Base-by-base conservation (phyloP, 2,888 invertebrate genomes). In the Achlya flavicornis region DNA sequence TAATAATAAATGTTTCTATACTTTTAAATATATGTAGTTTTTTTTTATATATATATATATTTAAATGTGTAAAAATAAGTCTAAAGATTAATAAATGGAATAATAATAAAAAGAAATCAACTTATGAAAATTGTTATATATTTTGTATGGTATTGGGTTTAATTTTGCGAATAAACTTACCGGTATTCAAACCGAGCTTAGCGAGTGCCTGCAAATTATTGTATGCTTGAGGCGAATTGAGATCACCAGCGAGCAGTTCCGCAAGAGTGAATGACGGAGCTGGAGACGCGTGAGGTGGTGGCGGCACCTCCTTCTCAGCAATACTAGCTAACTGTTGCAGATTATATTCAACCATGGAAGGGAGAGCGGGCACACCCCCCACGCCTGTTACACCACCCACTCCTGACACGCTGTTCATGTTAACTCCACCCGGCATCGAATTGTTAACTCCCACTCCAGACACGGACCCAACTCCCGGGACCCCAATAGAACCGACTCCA, bases 201-300 rank as follows among this genome's bases (percentile, higher is more conserved):
- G 98, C 98, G 66, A 98, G 95, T 38, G 97, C 98, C 84, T 98
- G 97, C 72, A 98, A 94, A 91, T 98, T 98, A 88, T 97, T 97
- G 77, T 97, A 96, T 12, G 98, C 97, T 78, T 97, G 96, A 76
- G 96, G 96, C 0, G 95, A 95, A 76, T 94, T 95, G 5, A 95
- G 87, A 79, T 96, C 96, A 19, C 97, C 97, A 66, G 96, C 95
- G 64, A 97, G 94, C 64, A 97, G 92, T 85, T 98, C 97, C 8
- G 97, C 96, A 71, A 97, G 90, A 65, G 96, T 97, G 75, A 97
- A 97, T 72, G 95, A 94, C 68, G 96, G 95, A 88, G 96, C 86
- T 80, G 95, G 88, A 75, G 95, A 85, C 80, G 95, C 90, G 85
- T 95, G 84, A 74, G 93, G 88, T 38, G 93, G 91, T 59, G 95